Evolutionary conservation across 2,888 invertebrate species (phyloP).

Genomic region (Thalpophila matura): DNA sequence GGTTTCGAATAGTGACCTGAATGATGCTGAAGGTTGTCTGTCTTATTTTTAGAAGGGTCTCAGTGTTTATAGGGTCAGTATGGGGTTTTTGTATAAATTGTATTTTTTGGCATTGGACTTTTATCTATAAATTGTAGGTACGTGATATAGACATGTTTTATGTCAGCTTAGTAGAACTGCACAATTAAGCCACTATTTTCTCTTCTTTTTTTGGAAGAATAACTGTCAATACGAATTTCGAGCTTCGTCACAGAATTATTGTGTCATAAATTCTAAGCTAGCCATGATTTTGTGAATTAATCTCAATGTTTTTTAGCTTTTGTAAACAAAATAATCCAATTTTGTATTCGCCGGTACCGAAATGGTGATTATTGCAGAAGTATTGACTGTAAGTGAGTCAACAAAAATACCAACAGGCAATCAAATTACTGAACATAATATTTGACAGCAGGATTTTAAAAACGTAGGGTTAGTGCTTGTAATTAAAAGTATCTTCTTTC

Average conservation of each 20-base stretch:
- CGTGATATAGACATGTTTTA: too few relatives aligned
- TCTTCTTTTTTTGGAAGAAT: slow-evolving; percentile 11
- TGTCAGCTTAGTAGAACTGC: neutral
- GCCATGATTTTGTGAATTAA: too few relatives aligned
- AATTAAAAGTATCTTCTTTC: neutral
- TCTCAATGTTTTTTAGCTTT: too few relatives aligned
- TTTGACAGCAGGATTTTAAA: too few relatives aligned
- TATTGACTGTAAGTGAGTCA: too few relatives aligned
- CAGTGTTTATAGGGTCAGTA: too few relatives aligned
- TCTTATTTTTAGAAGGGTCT: neutral
- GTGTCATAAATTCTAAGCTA: neutral
- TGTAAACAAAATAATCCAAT: neutral
- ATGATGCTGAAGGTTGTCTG: too few relatives aligned
- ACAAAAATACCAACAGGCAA: too few relatives aligned
- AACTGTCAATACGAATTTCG: neutral
- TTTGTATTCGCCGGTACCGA: neutral
- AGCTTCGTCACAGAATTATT: slow-evolving; percentile 6
- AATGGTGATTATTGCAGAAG: neutral
- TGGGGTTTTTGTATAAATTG: too few relatives aligned
- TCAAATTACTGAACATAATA: too few relatives aligned
- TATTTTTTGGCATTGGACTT: too few relatives aligned
- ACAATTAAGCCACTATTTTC: neutral
- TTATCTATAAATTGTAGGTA: too few relatives aligned
- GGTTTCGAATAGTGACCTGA: neutral
- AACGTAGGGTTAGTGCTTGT: neutral